phyloP scores from a whole-genome alignment of 2,797 vertebrate species.

The Pipistrellus pipistrellus region DNA sequence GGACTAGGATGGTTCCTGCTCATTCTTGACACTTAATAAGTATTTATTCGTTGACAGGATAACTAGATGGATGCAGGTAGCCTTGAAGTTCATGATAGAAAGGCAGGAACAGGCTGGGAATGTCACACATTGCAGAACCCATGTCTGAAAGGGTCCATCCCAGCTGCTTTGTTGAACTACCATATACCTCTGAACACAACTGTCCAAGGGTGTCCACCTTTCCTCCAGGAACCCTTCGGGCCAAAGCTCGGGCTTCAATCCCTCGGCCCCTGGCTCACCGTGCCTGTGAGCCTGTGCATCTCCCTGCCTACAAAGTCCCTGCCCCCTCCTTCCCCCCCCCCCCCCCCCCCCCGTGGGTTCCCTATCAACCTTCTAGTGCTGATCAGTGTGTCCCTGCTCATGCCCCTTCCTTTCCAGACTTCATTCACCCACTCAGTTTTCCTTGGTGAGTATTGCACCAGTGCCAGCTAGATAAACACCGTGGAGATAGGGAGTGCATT shows the following conservation, averaged over 20 bases:
- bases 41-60: background rate
- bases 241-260: background rate
- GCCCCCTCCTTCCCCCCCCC: too few relatives aligned
- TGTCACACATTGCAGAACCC: background rate
- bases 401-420: background rate
- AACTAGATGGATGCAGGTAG: too few relatives aligned
- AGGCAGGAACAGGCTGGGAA: background rate
- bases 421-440: background rate
- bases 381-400: background rate
- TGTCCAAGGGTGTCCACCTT: background rate
- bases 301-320: background rate
- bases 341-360: background rate
- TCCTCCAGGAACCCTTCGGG: background rate
- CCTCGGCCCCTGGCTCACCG: rapidly evolving
- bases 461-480: background rate
- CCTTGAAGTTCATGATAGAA: background rate
- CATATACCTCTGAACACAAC: background rate
- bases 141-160: background rate
- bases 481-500: background rate
- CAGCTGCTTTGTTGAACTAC: background rate
- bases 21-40: too few relatives aligned
- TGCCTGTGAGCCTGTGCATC: background rate
- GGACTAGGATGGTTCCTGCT: background rate
- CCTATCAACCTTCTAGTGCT: background rate
- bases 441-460: background rate